These are phyloP conservation scores for Pantelozetes paolii DNA, from an alignment of 2,888 invertebrate species.

Conservation along the genomic window DNA sequence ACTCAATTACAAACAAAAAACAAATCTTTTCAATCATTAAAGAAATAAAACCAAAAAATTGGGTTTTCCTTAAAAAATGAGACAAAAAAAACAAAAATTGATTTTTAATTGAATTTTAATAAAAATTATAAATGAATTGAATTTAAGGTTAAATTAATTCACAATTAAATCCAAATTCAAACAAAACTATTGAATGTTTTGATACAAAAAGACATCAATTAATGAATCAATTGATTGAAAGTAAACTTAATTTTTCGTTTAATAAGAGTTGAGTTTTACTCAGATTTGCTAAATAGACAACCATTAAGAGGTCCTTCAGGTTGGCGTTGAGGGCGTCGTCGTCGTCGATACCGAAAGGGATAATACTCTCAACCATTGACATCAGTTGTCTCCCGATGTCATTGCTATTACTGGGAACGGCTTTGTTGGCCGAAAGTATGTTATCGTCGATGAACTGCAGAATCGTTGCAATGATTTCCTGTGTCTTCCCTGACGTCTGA, in stretches of 20 bases:
- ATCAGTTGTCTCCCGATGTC: constrained; percentile 83
- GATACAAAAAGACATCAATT: too few species aligned
- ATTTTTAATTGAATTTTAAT: too few species aligned
- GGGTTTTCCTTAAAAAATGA: too few species aligned
- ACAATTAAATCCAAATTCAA: too few species aligned
- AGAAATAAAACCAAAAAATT: too few species aligned
- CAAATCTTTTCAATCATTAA: too few species aligned
- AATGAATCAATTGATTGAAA: constrained; percentile 53
- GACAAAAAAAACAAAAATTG: too few species aligned
- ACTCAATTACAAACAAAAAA: too few species aligned
- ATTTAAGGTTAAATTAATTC: too few species aligned
- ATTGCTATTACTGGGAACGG: constrained; percentile 55
- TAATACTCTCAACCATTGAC: constrained; percentile 80
- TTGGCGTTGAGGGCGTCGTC: constrained; percentile 42
- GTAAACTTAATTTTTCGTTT: constrained; percentile 87
- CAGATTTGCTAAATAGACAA: constrained; percentile 87
- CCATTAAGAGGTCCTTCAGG: constrained; percentile 81
- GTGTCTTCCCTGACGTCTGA: constrained; percentile 33
- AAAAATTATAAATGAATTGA: too few species aligned
- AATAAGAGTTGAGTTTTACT: constrained; percentile 93
- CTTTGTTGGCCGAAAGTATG: constrained; percentile 61
- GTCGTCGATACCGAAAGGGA: constrained; percentile 45
- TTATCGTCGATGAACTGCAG: constrained; percentile 44
- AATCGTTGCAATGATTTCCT: constrained; percentile 39
- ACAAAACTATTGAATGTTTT: too few species aligned